phyloP scores from a whole-genome alignment of 2,888 invertebrate species.

The Galeruca laticollis region DNA sequence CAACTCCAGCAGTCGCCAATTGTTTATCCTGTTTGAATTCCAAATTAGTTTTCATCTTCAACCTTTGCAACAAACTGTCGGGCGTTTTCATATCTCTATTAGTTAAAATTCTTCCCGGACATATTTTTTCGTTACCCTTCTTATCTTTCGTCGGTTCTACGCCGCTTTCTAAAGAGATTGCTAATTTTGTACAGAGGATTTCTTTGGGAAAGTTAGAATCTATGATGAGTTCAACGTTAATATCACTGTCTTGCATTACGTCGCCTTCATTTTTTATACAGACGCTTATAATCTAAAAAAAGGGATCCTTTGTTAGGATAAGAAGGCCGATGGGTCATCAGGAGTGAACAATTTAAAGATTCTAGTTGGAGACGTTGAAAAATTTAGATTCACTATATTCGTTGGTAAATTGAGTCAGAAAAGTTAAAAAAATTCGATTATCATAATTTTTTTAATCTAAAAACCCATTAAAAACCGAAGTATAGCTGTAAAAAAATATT shows the following conservation, averaged over 20 bases:
- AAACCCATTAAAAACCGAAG: no score
- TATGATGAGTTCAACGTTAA: conserved; percentile 69
- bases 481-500: no score
- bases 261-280: conserved; percentile 61
- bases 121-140: conserved; percentile 53
- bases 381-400: no score
- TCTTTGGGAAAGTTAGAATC: conserved; percentile 76
- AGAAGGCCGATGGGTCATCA: no score
- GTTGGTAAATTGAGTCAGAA: no score
- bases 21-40: conserved; percentile 87
- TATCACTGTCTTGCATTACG: conserved; percentile 71
- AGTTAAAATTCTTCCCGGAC: conserved; percentile 68
- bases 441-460: no score
- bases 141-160: conserved; percentile 53
- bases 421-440: no score
- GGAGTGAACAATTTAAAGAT: no score
- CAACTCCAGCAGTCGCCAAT: conserved; percentile 80
- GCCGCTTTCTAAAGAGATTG: conserved; percentile 69
- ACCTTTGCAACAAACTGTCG: conserved; percentile 71
- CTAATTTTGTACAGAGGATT: conserved; percentile 73
- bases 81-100: conserved; percentile 72
- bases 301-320: no score
- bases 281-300: conserved; percentile 65
- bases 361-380: no score
- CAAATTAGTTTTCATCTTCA: conserved; percentile 77